phyloP scores from a whole-genome alignment of 2,113 vertebrate genomes.

The Cheirogaleus medius region DNA sequence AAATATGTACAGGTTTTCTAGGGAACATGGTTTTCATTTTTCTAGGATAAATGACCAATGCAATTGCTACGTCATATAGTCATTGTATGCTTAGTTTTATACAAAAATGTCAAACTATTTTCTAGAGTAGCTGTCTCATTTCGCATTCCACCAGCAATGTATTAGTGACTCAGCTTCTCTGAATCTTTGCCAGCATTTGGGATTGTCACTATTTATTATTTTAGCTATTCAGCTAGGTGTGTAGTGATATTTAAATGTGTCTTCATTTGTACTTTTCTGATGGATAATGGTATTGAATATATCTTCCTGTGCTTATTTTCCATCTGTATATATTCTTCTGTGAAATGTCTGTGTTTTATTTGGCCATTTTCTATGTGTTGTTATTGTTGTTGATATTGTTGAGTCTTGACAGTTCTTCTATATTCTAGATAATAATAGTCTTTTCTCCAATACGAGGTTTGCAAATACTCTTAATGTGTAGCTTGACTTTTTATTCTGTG shows the following conservation, averaged over 20 bases:
- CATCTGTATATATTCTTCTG: not conserved
- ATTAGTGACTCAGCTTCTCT: not conserved
- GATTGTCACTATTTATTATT: not conserved
- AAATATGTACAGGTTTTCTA: not conserved
- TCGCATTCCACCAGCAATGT: not conserved
- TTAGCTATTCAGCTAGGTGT: not conserved
- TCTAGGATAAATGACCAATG: not conserved
- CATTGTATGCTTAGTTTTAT: not conserved
- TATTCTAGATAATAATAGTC: not conserved
- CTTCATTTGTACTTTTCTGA: not conserved
- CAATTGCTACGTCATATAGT: not conserved
- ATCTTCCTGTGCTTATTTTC: not conserved
- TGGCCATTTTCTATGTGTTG: not conserved
- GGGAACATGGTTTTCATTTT: not conserved
- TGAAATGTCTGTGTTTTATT: not conserved
- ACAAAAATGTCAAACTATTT: not conserved
- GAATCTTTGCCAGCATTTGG: not conserved
- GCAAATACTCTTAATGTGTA: not conserved
- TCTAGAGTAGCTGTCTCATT: not conserved
- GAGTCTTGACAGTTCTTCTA: not conserved
- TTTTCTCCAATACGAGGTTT: not conserved
- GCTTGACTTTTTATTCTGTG: not conserved
- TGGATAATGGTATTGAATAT: not conserved
- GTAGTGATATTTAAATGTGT: not conserved
- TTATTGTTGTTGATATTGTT: not conserved